phyloP scores from a whole-genome alignment of 1,140 invertebrate species.

The Neuroterus valhalla region DNA sequence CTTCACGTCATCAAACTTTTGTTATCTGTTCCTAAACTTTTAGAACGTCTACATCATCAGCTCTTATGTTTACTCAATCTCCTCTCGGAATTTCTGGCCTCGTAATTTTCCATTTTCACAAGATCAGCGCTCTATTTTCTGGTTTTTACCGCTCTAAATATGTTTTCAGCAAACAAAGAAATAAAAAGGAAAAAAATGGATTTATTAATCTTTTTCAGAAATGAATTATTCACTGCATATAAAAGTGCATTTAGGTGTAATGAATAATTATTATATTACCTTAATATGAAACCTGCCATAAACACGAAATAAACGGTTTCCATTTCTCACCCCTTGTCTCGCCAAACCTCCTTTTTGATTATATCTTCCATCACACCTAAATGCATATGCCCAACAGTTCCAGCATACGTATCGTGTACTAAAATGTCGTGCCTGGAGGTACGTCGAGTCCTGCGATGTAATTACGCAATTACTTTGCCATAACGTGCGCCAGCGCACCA shows the following conservation, averaged over 20 bases:
- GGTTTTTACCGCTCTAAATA: neutral
- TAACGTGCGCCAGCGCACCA: slow-evolving; percentile 38
- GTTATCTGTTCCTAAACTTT: slow-evolving; percentile 29
- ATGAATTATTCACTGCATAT: neutral
- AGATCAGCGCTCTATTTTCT: neutral
- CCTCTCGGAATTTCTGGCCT: slow-evolving; percentile 17
- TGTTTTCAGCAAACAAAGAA: neutral
- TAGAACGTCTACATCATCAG: slow-evolving; percentile 27
- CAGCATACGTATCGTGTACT: slow-evolving; percentile 6
- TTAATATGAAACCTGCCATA: slow-evolving; percentile 9
- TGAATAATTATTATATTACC: slow-evolving; percentile 11
- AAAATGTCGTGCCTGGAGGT: slow-evolving; percentile 34
- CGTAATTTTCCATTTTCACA: slow-evolving; percentile 12
- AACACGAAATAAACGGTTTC: slow-evolving; percentile 17
- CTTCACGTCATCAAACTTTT: slow-evolving; percentile 26
- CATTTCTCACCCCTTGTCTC: slow-evolving; percentile 11
- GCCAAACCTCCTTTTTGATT: slow-evolving; percentile 28
- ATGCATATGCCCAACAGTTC: neutral
- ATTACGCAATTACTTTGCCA: slow-evolving; percentile 51
- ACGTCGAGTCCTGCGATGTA: slow-evolving; percentile 37
- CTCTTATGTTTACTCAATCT: slow-evolving; percentile 25
- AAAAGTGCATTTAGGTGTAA: neutral
- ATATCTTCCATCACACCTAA: slow-evolving; percentile 33
- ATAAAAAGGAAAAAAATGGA: neutral
- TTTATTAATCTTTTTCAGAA: neutral